phyloP scores from a whole-genome alignment of 2,888 invertebrate species.

The Caenorhabditis panamensis region DNA sequence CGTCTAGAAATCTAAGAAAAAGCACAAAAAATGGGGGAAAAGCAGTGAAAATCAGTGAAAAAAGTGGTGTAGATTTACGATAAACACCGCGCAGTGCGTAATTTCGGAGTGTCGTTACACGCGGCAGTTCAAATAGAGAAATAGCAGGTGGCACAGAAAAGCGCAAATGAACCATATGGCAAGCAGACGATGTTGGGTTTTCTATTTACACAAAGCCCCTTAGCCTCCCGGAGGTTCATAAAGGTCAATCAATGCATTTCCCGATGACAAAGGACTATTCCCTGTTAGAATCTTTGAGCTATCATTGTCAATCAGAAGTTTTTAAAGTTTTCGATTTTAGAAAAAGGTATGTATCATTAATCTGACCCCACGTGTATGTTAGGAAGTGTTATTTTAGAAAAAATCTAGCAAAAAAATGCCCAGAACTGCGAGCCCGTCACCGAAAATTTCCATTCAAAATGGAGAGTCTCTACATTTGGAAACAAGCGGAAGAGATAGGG shows the following conservation, averaged over 20 bases:
- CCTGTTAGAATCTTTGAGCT: neutral
- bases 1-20: too few species aligned
- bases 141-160: neutral
- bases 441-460: neutral
- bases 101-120: constrained; percentile 35
- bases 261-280: neutral
- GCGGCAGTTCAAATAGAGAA: constrained; percentile 1
- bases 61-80: too few species aligned
- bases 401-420: neutral
- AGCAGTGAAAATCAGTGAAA: too few species aligned
- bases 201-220: neutral
- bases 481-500: too few species aligned
- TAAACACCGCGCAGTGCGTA: too few species aligned
- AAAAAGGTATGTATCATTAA: constrained; percentile 24
- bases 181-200: neutral
- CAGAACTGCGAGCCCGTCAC: too few species aligned
- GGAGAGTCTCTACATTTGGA: too few species aligned
- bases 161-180: neutral
- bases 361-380: neutral
- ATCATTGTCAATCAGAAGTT: constrained; percentile 2
- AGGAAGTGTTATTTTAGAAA: neutral
- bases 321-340: neutral
- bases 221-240: neutral
- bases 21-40: too few species aligned
- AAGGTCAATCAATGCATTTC: neutral